Conservation (phyloP, 2,113 vertebrate species). For the Trinectes maculatus region DNA sequence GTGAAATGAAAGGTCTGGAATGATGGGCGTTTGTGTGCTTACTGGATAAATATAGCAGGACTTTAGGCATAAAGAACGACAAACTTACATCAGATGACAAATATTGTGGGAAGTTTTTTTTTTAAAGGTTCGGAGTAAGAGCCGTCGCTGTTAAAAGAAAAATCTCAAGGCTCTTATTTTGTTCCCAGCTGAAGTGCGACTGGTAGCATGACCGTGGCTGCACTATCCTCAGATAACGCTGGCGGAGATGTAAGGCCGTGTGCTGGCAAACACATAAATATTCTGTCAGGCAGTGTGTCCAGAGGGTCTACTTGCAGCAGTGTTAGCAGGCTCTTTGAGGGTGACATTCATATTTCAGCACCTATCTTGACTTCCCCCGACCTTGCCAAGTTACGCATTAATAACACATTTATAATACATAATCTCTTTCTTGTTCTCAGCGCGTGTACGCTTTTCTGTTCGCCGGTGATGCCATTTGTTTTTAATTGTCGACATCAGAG, state of each 20-base stretch:
- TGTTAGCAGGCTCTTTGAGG: conserved; percentile 70
- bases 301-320: conserved; percentile 74
- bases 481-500: conserved; percentile 81
- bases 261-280: conserved; percentile 62
- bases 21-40: neutral
- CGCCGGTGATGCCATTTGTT: conserved; percentile 59
- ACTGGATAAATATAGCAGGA: neutral
- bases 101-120: neutral
- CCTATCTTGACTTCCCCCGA: conserved; percentile 75
- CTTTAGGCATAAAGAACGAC: neutral
- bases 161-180: conserved; percentile 21
- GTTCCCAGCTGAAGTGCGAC: neutral
- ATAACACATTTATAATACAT: conserved; percentile 85
- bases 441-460: conserved; percentile 69
- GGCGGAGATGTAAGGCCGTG: conserved; percentile 29
- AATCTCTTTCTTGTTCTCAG: conserved; percentile 76
- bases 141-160: neutral
- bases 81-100: conserved; percentile 10
- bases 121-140: neutral
- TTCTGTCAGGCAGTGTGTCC: conserved; percentile 66
- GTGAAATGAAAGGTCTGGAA: conserved; percentile 2
- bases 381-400: conserved; percentile 79
- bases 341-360: conserved; percentile 79
- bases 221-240: conserved; percentile 32
- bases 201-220: conserved; percentile 6